Conservation (phyloP, 2,113 vertebrate genomes). For the Geothlypis trichas region DNA sequence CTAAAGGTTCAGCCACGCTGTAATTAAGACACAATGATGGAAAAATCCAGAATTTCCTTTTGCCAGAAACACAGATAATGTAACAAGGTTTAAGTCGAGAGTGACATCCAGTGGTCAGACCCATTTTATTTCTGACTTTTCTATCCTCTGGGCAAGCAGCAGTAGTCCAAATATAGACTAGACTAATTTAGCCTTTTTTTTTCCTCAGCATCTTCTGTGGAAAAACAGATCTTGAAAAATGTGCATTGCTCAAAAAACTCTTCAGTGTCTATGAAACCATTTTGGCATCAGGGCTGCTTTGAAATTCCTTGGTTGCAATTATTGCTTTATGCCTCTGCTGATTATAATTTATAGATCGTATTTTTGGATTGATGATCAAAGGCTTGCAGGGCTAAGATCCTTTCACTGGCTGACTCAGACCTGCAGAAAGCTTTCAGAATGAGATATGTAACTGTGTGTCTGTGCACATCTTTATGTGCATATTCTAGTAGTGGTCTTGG, state of each 20-base stretch:
- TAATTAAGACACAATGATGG: background rate
- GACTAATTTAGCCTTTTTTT: background rate
- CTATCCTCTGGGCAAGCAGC: background rate
- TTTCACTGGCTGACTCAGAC: background rate
- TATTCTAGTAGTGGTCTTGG: background rate
- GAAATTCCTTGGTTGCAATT: background rate
- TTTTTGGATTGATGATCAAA: background rate
- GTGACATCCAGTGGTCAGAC: conserved; percentile 41
- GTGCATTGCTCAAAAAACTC: background rate
- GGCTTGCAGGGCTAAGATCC: background rate
- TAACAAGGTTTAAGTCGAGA: background rate
- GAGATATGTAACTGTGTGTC: background rate
- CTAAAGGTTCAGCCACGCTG: background rate
- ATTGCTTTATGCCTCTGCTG: background rate
- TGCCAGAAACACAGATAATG: background rate
- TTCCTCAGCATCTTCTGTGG: background rate
- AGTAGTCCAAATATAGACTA: background rate
- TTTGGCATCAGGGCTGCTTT: background rate
- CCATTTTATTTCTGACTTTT: background rate
- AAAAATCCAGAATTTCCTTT: background rate
- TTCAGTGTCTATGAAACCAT: background rate
- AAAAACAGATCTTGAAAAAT: background rate
- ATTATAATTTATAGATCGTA: background rate
- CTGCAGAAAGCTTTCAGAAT: background rate
- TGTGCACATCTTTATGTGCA: background rate